phyloP scores from a whole-genome alignment of 2,113 vertebrate species.

The Heloderma charlesbogerti region DNA sequence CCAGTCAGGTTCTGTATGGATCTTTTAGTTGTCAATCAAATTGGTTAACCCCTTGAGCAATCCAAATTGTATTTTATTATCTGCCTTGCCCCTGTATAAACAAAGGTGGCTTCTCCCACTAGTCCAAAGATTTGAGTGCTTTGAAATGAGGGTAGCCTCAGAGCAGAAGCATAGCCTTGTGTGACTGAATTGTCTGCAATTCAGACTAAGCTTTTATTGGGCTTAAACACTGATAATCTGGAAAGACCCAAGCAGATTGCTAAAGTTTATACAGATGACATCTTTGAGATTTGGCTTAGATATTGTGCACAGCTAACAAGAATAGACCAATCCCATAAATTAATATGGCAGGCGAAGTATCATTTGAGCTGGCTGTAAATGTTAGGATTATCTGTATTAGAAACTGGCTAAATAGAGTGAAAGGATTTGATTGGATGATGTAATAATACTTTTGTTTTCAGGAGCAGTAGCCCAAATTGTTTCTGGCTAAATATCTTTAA shows the following conservation, averaged over 20 bases:
- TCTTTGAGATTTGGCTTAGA: not conserved
- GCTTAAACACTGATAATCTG: not conserved
- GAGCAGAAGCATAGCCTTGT: too few relatives aligned
- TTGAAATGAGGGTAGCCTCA: not conserved
- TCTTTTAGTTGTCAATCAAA: too few relatives aligned
- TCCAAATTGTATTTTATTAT: too few relatives aligned
- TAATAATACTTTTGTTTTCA: not conserved
- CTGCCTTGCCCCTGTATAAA: too few relatives aligned
- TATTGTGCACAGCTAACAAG: not conserved
- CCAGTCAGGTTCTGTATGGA: too few relatives aligned
- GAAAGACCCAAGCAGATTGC: conserved; percentile 17
- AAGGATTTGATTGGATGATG: conserved; percentile 19
- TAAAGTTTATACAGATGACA: conserved; percentile 4
- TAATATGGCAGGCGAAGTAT: not conserved
- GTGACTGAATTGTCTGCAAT: not conserved
- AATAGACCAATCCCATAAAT: not conserved
- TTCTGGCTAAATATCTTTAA: conserved; percentile 18
- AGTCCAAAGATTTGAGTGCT: not conserved
- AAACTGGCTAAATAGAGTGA: conserved; percentile 12
- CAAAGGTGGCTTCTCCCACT: too few relatives aligned
- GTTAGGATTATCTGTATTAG: conserved; percentile 14
- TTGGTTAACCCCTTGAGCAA: too few relatives aligned
- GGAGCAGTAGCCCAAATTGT: conserved; percentile 23
- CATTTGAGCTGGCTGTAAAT: not conserved
- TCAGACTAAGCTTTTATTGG: not conserved